These are phyloP conservation scores for Enteromius anoplus DNA, from an alignment of 2,797 vertebrate genomes.

Conservation along the genomic window DNA sequence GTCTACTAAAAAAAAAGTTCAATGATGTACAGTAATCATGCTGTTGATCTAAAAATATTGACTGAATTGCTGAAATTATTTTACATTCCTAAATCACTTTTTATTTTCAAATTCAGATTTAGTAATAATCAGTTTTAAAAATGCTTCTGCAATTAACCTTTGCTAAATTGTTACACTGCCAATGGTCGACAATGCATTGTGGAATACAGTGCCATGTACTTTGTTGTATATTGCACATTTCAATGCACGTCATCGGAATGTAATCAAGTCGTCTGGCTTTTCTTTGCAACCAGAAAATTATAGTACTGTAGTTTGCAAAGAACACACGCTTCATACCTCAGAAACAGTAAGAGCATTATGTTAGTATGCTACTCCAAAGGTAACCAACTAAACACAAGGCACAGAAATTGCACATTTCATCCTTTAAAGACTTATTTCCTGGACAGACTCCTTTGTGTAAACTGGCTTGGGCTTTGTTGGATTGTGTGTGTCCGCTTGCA, in stretches of 20 bases:
- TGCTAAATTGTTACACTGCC: neutral
- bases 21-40: neutral
- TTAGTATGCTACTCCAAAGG: neutral
- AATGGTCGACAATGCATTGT: neutral
- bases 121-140: neutral
- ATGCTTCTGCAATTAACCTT: neutral
- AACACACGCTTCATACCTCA: neutral
- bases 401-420: neutral
- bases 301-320: neutral
- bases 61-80: neutral
- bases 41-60: neutral
- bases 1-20: neutral
- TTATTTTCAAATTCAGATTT: neutral
- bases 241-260: neutral
- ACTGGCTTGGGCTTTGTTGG: slow-evolving; percentile 2
- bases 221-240: neutral
- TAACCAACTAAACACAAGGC: no score
- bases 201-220: neutral
- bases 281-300: neutral
- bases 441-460: neutral
- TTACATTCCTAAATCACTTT: neutral
- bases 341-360: neutral
- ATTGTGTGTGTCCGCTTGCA: neutral
- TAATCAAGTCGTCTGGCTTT: neutral
- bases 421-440: neutral